These are phyloP conservation scores for Lontra canadensis DNA, from an alignment of 2,113 vertebrate genomes.

Conservation along the genomic window DNA sequence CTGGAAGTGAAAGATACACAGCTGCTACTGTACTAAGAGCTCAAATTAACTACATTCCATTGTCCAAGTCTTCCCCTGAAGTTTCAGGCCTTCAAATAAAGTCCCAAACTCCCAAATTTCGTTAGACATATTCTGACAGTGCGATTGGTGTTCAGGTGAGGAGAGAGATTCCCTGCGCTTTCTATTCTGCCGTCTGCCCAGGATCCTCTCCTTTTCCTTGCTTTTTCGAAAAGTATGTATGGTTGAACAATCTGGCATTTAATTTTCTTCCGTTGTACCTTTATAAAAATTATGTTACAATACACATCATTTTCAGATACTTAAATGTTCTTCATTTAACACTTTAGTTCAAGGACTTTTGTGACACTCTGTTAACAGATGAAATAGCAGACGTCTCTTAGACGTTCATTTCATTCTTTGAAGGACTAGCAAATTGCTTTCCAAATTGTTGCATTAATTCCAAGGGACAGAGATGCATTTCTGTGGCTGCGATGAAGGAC, in stretches of 20 bases:
- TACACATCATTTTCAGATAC: background rate
- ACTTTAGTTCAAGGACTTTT: background rate
- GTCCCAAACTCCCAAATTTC: background rate
- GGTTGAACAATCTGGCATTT: background rate
- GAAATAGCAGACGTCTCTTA: background rate
- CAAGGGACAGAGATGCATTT: background rate
- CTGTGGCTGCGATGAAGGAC: background rate
- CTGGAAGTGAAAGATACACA: too few relatives aligned
- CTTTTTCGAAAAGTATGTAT: background rate
- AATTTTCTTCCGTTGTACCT: background rate
- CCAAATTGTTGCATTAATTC: background rate
- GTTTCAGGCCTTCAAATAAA: background rate
- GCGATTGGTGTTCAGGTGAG: background rate
- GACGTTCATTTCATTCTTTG: background rate
- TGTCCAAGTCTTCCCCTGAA: background rate
- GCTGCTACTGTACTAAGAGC: background rate
- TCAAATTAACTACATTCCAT: background rate
- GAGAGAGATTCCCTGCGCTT: background rate
- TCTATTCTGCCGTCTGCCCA: background rate
- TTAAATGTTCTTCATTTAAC: background rate
- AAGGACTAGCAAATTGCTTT: background rate
- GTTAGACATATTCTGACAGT: background rate
- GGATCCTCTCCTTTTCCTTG: background rate
- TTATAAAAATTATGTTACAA: background rate
- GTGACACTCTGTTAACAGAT: background rate